Conservation (phyloP, 2,888 invertebrate genomes). For the Noctua janthina region DNA sequence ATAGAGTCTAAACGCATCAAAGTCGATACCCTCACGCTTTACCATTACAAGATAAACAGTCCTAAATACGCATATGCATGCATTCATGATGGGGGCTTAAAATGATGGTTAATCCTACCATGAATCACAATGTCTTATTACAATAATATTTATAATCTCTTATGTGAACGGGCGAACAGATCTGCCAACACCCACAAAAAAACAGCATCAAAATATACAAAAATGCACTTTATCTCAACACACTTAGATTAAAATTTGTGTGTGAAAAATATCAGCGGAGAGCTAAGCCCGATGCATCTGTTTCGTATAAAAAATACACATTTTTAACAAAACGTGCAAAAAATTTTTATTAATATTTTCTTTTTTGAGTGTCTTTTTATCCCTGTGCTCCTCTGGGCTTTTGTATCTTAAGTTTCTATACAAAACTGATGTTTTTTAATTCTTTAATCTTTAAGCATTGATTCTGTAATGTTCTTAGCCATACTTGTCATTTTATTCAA, state of each 20-base stretch:
- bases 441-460: background rate
- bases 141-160: constrained; percentile 78
- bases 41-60: constrained; percentile 55
- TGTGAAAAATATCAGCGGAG: constrained; percentile 34
- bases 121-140: constrained; percentile 74
- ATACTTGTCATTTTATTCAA: background rate
- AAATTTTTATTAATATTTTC: constrained; percentile 60
- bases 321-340: constrained; percentile 68
- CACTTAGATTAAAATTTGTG: constrained; percentile 42
- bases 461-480: background rate
- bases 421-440: background rate
- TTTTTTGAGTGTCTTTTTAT: constrained; percentile 42
- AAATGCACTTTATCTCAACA: constrained; percentile 52
- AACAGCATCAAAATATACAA: constrained; percentile 32
- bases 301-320: constrained; percentile 65
- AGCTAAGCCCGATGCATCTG: constrained; percentile 67
- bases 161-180: constrained; percentile 71
- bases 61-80: constrained; percentile 59
- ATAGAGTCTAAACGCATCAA: constrained; percentile 28
- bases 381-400: constrained; percentile 26
- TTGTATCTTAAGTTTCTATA: constrained; percentile 16
- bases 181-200: constrained; percentile 63
- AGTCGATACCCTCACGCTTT: constrained; percentile 27
- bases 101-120: constrained; percentile 72
- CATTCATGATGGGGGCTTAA: constrained; percentile 64